Evolutionary conservation across 1,140 invertebrate genomes (phyloP).

Genomic region (Coelopa frigida): DNA sequence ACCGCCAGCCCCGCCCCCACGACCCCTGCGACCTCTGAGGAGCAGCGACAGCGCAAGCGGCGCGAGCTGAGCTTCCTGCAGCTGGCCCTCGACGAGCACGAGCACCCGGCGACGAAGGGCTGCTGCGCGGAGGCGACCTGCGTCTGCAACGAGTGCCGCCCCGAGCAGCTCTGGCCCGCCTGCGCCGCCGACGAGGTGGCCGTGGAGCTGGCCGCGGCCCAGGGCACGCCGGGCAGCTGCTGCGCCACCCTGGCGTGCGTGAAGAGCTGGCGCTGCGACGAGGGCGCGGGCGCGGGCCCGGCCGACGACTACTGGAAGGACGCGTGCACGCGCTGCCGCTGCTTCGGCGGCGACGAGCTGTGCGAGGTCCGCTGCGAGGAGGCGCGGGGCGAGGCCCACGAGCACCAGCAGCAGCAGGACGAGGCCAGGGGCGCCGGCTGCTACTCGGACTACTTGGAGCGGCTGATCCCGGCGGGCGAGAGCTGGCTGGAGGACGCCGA

Average conservation of each 20-base stretch:
- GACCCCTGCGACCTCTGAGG: background rate
- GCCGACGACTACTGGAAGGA: conserved; percentile 18
- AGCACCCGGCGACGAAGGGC: background rate
- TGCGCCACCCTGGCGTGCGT: conserved; percentile 25
- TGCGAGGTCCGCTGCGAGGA: conserved; percentile 8
- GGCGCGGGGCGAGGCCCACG: conserved; percentile 4
- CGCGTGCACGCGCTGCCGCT: conserved; percentile 22
- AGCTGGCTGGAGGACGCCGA: conserved; percentile 20
- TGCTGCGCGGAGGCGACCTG: conserved; percentile 15
- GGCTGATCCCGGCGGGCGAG: conserved; percentile 13
- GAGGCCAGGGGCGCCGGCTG: conserved; percentile 4
- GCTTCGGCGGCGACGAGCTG: conserved; percentile 13
- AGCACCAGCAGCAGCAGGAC: background rate
- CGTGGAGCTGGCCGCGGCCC: conserved; percentile 15
- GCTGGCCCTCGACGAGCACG: background rate
- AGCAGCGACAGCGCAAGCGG: background rate
- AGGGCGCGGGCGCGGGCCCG: too few species aligned
- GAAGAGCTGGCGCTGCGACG: conserved; percentile 14
- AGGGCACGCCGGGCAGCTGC: conserved; percentile 24
- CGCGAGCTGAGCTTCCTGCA: background rate
- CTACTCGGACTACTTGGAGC: conserved; percentile 13
- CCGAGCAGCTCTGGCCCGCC: background rate
- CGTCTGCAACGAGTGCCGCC: conserved; percentile 17
- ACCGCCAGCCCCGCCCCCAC: conserved; percentile 5
- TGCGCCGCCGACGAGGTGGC: conserved; percentile 17